Conservation (phyloP, 2,113 vertebrate genomes). For the Pseudolaguvia tuberculata region DNA sequence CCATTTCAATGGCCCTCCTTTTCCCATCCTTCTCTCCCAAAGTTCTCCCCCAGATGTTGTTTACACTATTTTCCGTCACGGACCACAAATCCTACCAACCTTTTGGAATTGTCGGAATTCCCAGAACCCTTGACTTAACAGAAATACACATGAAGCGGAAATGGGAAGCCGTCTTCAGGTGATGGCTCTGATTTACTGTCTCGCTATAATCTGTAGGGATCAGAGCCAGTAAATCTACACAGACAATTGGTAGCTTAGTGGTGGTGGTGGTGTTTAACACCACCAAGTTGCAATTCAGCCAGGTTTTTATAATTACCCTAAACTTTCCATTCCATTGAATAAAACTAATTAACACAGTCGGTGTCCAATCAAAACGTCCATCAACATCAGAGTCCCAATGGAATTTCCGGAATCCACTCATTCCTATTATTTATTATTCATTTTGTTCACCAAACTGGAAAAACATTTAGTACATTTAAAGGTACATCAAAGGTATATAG, state of each 20-base stretch:
- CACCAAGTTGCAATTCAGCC: no score
- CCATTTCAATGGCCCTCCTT: constrained; percentile 7
- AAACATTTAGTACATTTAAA: no score
- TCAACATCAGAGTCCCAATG: not conserved
- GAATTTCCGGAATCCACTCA: not conserved
- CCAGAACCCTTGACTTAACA: constrained; percentile 22
- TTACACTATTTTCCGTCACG: constrained; percentile 30
- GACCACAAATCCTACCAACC: constrained; percentile 10
- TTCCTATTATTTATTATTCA: not conserved
- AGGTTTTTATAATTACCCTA: no score
- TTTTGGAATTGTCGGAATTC: constrained; percentile 29
- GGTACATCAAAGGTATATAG: no score
- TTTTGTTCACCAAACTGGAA: not conserved
- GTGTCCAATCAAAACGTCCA: not conserved
- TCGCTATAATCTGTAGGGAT: not conserved
- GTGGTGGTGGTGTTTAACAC: no score
- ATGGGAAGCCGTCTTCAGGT: not conserved
- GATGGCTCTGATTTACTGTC: not conserved
- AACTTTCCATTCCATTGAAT: no score
- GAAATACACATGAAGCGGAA: not conserved
- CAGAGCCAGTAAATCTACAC: not conserved
- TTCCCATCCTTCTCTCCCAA: not conserved
- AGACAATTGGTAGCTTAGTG: not conserved
- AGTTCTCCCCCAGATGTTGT: constrained; percentile 42
- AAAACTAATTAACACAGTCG: no score